These are phyloP conservation scores for Microplitis deprimator DNA, from an alignment of 2,888 invertebrate genomes.

Conservation along the genomic window DNA sequence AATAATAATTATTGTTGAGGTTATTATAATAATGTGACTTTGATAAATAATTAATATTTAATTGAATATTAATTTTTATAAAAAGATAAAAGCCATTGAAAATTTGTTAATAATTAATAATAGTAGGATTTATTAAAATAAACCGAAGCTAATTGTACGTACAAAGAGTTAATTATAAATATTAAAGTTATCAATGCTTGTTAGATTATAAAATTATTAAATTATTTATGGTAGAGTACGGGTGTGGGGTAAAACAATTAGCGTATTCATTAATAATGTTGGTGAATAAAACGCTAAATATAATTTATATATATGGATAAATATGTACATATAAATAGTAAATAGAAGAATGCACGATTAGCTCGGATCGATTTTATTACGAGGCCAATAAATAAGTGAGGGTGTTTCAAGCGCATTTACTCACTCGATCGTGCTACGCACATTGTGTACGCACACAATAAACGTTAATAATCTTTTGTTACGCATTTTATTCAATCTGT, in stretches of 20 bases:
- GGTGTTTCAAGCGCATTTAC: slow-evolving; percentile 28
- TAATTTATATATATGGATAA: background rate
- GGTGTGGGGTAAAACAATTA: slow-evolving; percentile 50
- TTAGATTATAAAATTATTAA: slow-evolving; percentile 16
- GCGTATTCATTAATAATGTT: slow-evolving; percentile 59
- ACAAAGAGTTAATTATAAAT: slow-evolving; percentile 14
- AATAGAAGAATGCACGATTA: slow-evolving; percentile 42
- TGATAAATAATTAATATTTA: background rate
- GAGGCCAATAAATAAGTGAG: slow-evolving; percentile 20
- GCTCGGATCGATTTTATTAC: slow-evolving; percentile 47
- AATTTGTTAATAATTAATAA: background rate
- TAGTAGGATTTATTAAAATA: background rate
- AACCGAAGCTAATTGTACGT: background rate
- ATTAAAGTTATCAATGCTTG: slow-evolving; percentile 7
- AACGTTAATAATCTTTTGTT: slow-evolving; percentile 32
- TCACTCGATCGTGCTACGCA: slow-evolving; percentile 16
- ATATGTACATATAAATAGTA: background rate
- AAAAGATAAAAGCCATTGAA: background rate
- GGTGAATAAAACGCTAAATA: slow-evolving; percentile 54
- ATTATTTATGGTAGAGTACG: slow-evolving; percentile 12
- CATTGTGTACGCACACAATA: slow-evolving; percentile 20
- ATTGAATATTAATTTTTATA: background rate
- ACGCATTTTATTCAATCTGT: slow-evolving; percentile 29
- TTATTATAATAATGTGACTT: background rate
- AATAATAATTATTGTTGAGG: background rate